Evolutionary conservation across 2,797 vertebrate species (phyloP), one percentile per base, ranked within the genome.

Genomic region (Mormyrops boulengeri): DNA sequence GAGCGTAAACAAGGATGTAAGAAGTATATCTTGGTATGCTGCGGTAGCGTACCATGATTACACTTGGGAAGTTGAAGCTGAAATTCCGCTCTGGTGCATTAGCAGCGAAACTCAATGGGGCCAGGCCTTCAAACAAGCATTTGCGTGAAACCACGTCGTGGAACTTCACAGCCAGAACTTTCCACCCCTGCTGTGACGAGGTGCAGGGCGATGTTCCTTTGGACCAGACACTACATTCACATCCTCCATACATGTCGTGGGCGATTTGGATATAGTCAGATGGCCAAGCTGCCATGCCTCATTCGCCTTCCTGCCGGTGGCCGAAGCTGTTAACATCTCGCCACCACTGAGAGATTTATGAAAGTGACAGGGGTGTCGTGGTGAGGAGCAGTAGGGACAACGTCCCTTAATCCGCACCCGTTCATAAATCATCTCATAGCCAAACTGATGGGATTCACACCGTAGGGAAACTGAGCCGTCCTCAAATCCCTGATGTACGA

Each of bases 1-100:
- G 77, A 55, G 86, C 85, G 53, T 57, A 82, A 22, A 82, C 73
- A 22, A 53, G 44, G 55, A 88, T 55, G 73, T 73, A 38, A 80
- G 85, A 89, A 88, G 89, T 90, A 92, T 93, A 91, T 91, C 69
- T 89, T 93, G 90, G 88, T 4, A 11, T 92, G 73, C 91, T 53
- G 30, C 4, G 91, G 90, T 77, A 53, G 89, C 86, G 87, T 69
- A 80, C 90, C 91, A 92, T 92, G 92, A 93, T 93, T 91, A 91
- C 90, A 50, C 62, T 88, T 82, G 88, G 88, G 84, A 88, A 89
- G 91, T 91, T 19, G 73, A 80, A 80, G 14, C 38, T 17, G 14
- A 19, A 44, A 80, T 41, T 44, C 38, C 14, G 2, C 73, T 80
- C 38, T 80, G 38, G 17, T 41, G 73, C 34, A 44, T 80, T n/a